These are phyloP conservation scores for Ceuthmochares aereus DNA, from an alignment of 2,113 vertebrate genomes.

Conservation along the genomic window DNA sequence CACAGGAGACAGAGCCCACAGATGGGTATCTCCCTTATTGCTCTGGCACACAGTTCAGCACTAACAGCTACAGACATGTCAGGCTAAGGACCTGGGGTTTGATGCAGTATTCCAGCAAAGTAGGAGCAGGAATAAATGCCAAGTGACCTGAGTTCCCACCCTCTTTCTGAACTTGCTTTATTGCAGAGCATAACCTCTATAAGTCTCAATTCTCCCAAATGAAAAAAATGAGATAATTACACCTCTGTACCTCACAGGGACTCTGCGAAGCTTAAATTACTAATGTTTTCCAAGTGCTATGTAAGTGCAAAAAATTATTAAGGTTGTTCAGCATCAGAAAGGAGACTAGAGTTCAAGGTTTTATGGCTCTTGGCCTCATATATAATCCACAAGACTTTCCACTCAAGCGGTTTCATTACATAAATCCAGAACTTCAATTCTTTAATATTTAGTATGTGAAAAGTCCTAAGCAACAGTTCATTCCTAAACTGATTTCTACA, in stretches of 20 bases:
- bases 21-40: background rate
- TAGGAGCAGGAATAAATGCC: background rate
- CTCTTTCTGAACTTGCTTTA: conserved; percentile 21
- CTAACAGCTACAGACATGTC: rapidly evolving
- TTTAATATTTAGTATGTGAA: background rate
- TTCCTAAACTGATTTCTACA: background rate
- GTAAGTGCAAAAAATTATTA: conserved; percentile 36
- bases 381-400: background rate
- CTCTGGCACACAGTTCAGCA: background rate
- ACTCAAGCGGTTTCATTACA: background rate
- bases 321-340: conserved; percentile 9
- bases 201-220: background rate
- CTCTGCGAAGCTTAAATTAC: conserved; percentile 19
- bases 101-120: background rate
- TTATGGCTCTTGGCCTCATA: background rate
- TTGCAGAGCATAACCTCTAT: background rate
- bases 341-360: background rate
- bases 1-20: background rate
- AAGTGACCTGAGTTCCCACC: background rate
- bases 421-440: background rate
- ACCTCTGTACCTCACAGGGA: background rate
- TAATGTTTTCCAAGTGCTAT: conserved; percentile 31
- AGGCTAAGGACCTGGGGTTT: background rate
- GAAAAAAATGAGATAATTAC: conserved; percentile 50
- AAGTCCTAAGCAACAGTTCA: background rate